Percentiles rank a stretch among this genome's conserved stretches.
Conservation (phyloP, 2,888 invertebrate genomes). For the Drosophila lacicola region DNA sequence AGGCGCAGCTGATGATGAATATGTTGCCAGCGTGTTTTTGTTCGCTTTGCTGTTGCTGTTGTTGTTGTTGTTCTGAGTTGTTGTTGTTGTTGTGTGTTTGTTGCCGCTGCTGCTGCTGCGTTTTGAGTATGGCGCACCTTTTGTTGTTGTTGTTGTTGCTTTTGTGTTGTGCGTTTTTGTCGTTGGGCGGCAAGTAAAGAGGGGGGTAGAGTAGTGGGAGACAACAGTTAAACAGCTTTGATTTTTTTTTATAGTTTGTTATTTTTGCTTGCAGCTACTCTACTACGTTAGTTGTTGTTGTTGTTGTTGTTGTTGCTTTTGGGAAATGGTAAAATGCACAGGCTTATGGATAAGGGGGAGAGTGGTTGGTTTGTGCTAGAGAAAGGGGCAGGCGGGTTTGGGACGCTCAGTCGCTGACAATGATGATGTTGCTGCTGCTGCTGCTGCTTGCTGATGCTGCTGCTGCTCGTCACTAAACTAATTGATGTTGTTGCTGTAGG, state of each 20-base stretch:
- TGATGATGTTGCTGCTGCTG: slow-evolving; percentile 76
- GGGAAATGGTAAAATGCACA: slow-evolving; percentile 53
- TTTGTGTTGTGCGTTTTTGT: slow-evolving; percentile 31
- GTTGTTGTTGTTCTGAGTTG: slow-evolving; percentile 45
- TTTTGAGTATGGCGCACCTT: slow-evolving; percentile 39
- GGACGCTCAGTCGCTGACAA: slow-evolving; percentile 72
- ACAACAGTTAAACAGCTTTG: slow-evolving; percentile 78
- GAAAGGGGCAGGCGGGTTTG: not conserved
- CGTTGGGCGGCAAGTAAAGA: slow-evolving; percentile 58
- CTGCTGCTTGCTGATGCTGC: slow-evolving; percentile 40
- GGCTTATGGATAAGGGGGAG: slow-evolving; percentile 4
- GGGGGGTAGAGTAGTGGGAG: slow-evolving; percentile 76
- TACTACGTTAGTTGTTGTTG: slow-evolving; percentile 72
- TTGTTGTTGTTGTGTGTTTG: slow-evolving; percentile 34
- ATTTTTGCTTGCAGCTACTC: slow-evolving; percentile 73
- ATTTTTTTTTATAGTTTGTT: slow-evolving; percentile 46
- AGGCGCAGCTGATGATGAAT: slow-evolving; percentile 44
- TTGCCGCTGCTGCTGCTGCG: slow-evolving; percentile 41
- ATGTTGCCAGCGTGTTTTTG: slow-evolving; percentile 61
- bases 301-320: slow-evolving; percentile 34
- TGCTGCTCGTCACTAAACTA: slow-evolving; percentile 49
- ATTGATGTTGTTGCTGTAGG: slow-evolving; percentile 12
- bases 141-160: slow-evolving; percentile 22
- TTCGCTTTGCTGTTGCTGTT: slow-evolving; percentile 54
- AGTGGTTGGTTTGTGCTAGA: slow-evolving; percentile 7